Base-by-base conservation (phyloP, 2,888 invertebrate genomes). In the Portevinia maculata region DNA sequence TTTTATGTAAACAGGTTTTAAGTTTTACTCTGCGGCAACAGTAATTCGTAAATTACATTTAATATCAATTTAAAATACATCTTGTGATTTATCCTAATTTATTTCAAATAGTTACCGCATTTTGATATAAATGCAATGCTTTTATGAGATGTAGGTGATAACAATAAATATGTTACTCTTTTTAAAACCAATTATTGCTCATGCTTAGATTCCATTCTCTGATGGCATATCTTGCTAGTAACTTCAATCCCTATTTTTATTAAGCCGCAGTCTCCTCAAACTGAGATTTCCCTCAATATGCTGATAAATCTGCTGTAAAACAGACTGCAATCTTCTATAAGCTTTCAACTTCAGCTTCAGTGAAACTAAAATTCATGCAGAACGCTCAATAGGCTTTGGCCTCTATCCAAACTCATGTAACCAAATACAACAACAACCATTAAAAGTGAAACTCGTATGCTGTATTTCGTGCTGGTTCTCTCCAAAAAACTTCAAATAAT, bases 401-500 rank as follows among this genome's bases (percentile, higher is more conserved):
- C 39, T 9, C 24, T 19, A 48, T 34, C 1, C 28, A 52, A 24
- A 34, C 21, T 9, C 15, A 9, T 15, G 17, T n/a, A 59, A 59
- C 28, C 32, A 53, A 7, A 46, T 7, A 48, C 34, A 62, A 55
- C 8, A 46, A 65, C 21, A 74, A 52, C 1, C n/a, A 37, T 5
- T 13, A 57, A 64, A 55, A 21, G 13, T 37, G 28, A 59, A 76
- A 62, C 76, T 62, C n/a, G n/a, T n/a, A n/a, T n/a, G n/a, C n/a
- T 76, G 70, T 48, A 17, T 62, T 37, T 30, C 34, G 3, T 3
- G 1, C 9, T 17, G 30, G 17, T 32, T n/a, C 34, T 37, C 30
- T 44, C 34, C 6, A 39, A 75, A 69, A 50, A 78, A 78, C 71
- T 73, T 83, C 71, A 78, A 83, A 83, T 78, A 83, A 73, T 67